These are phyloP conservation scores for Acleris literana DNA, from an alignment of 2,888 invertebrate species.

Conservation along the genomic window DNA sequence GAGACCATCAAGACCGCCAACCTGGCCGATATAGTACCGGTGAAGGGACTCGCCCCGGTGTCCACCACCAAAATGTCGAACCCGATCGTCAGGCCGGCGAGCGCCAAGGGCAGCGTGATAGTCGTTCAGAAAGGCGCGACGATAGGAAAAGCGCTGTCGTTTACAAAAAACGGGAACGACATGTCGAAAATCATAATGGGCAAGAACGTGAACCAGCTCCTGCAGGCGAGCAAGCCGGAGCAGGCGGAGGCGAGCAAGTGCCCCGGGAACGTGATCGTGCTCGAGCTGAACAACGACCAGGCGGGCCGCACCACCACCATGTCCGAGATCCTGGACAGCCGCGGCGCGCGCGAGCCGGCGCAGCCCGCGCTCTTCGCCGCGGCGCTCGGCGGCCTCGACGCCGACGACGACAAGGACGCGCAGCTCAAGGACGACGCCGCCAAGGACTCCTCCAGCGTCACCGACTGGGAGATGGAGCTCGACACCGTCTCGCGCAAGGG, in stretches of 20 bases:
- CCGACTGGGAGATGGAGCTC: slow-evolving; percentile 86
- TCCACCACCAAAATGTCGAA: slow-evolving; percentile 70
- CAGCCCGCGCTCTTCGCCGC: slow-evolving; percentile 79
- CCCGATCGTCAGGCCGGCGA: slow-evolving; percentile 72
- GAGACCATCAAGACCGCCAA: slow-evolving; percentile 72
- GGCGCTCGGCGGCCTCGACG: slow-evolving; percentile 39
- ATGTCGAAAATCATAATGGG: slow-evolving; percentile 81
- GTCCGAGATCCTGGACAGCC: slow-evolving; percentile 76
- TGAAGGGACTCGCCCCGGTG: slow-evolving; percentile 68
- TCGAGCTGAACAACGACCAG: slow-evolving; percentile 78
- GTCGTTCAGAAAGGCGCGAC: slow-evolving; percentile 84
- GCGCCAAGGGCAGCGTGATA: slow-evolving; percentile 83
- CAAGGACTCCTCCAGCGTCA: slow-evolving; percentile 72
- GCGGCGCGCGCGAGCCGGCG: slow-evolving; percentile 42
- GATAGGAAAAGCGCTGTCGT: slow-evolving; percentile 76
- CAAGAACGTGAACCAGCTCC: slow-evolving; percentile 75
- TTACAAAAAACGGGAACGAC: slow-evolving; percentile 76
- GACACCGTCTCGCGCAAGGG: slow-evolving; percentile 78
- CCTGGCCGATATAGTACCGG: slow-evolving; percentile 75
- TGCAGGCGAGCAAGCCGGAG: slow-evolving; percentile 72
- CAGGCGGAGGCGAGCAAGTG: slow-evolving; percentile 65
- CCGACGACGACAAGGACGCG: slow-evolving; percentile 65
- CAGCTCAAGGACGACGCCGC: slow-evolving; percentile 62
- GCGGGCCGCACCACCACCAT: slow-evolving; percentile 73
- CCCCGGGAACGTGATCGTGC: slow-evolving; percentile 74